phyloP scores from a whole-genome alignment of 2,113 vertebrate species.

The Pitta sordida region DNA sequence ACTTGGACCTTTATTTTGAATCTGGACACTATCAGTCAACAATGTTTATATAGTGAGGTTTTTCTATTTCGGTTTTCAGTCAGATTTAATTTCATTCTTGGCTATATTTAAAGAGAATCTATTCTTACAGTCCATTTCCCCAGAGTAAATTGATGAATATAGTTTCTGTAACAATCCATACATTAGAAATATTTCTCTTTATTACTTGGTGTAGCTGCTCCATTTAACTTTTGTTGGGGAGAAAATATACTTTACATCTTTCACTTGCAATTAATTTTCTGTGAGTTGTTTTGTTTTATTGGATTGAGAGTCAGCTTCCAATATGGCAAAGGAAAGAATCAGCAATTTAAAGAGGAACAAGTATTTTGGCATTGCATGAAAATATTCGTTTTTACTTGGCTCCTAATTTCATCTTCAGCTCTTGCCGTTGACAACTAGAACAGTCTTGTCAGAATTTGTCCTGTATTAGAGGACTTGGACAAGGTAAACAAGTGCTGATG shows the following conservation, averaged over 20 bases:
- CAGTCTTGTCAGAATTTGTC: background rate
- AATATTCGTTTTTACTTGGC: background rate
- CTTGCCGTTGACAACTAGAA: background rate
- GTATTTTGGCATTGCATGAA: background rate
- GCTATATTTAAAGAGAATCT: conserved; percentile 8
- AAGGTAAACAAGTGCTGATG: background rate
- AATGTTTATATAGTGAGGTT: background rate
- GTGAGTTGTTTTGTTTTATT: background rate
- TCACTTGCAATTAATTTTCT: conserved; percentile 8
- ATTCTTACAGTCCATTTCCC: conserved; percentile 16
- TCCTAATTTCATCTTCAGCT: background rate
- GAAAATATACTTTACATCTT: background rate
- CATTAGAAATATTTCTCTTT: conserved; percentile 17
- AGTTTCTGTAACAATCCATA: background rate
- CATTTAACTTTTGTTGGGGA: background rate
- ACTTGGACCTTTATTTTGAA: background rate
- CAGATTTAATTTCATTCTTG: conserved; percentile 30
- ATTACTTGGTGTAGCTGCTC: background rate
- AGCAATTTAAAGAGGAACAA: background rate
- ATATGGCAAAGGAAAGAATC: background rate
- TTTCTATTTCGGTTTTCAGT: background rate
- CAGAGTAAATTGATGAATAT: background rate
- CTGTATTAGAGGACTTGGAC: background rate
- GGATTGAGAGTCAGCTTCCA: background rate
- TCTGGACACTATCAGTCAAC: background rate